Conservation (phyloP, 2,113 vertebrate species). For the Sterna hirundo region DNA sequence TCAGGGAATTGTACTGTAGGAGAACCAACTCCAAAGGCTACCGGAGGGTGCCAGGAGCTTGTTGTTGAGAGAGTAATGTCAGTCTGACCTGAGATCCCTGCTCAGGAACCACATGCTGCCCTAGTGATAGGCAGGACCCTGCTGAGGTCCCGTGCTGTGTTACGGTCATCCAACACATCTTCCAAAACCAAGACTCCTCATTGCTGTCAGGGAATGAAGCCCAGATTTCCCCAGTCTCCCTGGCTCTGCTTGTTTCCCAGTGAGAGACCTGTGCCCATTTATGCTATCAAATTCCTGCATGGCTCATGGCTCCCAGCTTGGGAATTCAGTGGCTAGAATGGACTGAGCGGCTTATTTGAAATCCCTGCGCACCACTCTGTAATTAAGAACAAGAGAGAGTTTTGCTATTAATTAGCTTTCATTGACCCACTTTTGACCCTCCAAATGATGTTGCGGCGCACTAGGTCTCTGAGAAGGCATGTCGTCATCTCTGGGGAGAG, state of each 20-base stretch:
- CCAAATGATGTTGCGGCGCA: not conserved
- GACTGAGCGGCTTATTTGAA: conserved; percentile 5
- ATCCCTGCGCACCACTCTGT: not conserved
- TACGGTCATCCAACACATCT: not conserved
- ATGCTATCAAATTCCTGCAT: not conserved
- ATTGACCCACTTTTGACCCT: conserved; percentile 48
- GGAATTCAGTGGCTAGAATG: not conserved
- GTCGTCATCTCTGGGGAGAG: conserved; percentile 15
- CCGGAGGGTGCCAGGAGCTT: not conserved
- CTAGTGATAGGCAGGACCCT: not conserved
- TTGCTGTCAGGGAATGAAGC: not conserved
- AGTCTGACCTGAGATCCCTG: not conserved
- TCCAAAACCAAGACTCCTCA: not conserved
- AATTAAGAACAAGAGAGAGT: conserved; percentile 39
- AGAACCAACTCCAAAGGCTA: not conserved
- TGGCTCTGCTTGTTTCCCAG: not conserved
- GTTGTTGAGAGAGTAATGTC: not conserved
- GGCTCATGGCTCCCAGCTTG: not conserved
- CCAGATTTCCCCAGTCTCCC: not conserved
- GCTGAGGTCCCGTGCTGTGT: not conserved
- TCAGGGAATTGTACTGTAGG: not conserved
- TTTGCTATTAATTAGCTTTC: conserved; percentile 51
- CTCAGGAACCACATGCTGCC: not conserved
- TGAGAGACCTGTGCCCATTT: not conserved
- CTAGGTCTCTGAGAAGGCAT: not conserved